Percentiles rank a stretch among this genome's conserved stretches.
These are phyloP conservation scores for Gobio occitaniae DNA, from an alignment of 2,797 vertebrate species.

Conservation along the genomic window DNA sequence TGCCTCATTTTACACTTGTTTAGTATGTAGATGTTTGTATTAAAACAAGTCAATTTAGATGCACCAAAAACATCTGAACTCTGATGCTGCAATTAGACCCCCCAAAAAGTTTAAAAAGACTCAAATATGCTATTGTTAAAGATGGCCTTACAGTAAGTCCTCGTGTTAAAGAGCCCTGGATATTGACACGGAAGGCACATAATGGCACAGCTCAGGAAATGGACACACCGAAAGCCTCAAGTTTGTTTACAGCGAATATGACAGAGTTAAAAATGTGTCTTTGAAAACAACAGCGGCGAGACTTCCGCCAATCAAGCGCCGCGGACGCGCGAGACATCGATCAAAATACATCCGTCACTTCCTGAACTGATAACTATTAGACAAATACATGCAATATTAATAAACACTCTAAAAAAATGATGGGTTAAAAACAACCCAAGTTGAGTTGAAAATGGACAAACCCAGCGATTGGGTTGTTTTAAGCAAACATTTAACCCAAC, in stretches of 20 bases:
- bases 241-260: conserved; percentile 70
- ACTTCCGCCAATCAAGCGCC: conserved; percentile 60
- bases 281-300: conserved; percentile 48
- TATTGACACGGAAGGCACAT: conserved; percentile 49
- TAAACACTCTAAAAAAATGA: no score
- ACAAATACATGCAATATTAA: neutral
- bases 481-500: no score
- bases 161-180: neutral
- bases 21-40: neutral
- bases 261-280: conserved; percentile 74
- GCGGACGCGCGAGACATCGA: conserved; percentile 48
- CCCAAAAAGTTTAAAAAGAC: neutral
- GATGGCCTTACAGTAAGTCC: neutral
- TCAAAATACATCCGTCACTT: conserved; percentile 31
- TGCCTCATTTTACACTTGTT: neutral
- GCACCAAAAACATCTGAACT: neutral
- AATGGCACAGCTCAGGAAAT: conserved; percentile 64
- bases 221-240: no score
- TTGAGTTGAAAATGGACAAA: no score
- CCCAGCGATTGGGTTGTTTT: no score
- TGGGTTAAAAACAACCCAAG: no score
- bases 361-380: neutral
- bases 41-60: neutral
- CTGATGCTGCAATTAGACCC: neutral
- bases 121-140: no score